A percentile compares a stretch with the other conserved stretches of the same genome.
Evolutionary conservation across 2,797 vertebrate genomes (phyloP).

Genomic region (Lepidocolaptes lacrymiger): DNA sequence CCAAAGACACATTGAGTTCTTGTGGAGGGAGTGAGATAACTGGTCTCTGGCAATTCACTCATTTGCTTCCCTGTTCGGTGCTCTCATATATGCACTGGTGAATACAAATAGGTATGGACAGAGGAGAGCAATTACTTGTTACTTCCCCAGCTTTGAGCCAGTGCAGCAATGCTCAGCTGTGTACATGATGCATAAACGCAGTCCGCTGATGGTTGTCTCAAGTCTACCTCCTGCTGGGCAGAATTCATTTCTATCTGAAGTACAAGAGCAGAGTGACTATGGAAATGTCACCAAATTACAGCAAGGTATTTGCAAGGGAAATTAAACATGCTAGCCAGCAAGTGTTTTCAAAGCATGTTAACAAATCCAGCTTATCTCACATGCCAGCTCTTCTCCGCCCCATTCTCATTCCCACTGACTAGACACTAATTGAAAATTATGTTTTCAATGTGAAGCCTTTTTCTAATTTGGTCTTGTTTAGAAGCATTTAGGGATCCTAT

Average conservation of each 20-base stretch:
- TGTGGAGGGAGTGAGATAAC: neutral
- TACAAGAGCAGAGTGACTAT: neutral
- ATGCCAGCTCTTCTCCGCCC: conserved; percentile 48
- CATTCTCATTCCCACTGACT: conserved; percentile 64
- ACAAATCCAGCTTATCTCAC: conserved; percentile 53
- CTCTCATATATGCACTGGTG: neutral
- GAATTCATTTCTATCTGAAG: neutral
- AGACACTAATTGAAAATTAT: conserved; percentile 78
- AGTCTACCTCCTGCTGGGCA: conserved; percentile 24
- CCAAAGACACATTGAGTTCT: neutral
- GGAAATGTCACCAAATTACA: conserved; percentile 49
- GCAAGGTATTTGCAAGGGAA: conserved; percentile 34
- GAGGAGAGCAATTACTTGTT: neutral
- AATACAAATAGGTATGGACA: neutral
- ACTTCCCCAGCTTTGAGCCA: neutral
- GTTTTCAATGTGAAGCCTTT: conserved; percentile 73
- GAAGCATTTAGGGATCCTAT: conserved; percentile 63
- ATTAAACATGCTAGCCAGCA: conserved; percentile 33
- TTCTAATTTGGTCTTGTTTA: conserved; percentile 74
- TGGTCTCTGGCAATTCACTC: neutral
- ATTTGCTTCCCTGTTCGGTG: neutral
- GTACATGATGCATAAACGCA: neutral
- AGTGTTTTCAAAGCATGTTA: conserved; percentile 57
- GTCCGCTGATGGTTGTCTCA: neutral
- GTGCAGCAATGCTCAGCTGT: neutral